Percentiles rank a stretch among this genome's conserved stretches.
Conservation (phyloP, 2,113 vertebrate genomes). For the Anhinga anhinga region DNA sequence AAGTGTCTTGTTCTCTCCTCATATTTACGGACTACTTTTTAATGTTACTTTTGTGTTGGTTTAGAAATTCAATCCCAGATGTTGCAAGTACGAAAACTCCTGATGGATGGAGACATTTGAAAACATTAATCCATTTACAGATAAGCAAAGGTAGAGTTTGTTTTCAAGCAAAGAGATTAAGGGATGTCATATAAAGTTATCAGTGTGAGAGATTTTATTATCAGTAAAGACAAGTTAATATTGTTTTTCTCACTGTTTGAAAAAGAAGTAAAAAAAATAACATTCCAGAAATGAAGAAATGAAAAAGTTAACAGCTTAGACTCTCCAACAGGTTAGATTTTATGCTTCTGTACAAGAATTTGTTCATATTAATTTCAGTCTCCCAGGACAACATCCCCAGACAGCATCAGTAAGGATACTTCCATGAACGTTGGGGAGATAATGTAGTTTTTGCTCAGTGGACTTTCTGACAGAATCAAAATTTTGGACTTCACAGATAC, state of each 20-base stretch:
- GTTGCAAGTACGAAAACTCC: background rate
- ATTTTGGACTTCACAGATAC: background rate
- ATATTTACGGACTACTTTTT: background rate
- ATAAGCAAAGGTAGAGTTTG: background rate
- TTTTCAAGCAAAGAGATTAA: background rate
- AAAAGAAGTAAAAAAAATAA: background rate
- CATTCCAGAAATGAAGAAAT: background rate
- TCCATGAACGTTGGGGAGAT: background rate
- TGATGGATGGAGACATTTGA: background rate
- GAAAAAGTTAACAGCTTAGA: background rate
- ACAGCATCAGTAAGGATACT: background rate
- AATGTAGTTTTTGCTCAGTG: background rate
- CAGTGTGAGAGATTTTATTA: background rate
- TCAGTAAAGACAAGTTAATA: background rate
- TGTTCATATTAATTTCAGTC: background rate
- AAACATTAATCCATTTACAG: background rate
- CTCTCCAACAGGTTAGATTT: background rate
- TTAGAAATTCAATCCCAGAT: background rate
- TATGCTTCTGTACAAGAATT: background rate
- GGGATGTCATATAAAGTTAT: background rate
- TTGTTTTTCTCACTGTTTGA: background rate
- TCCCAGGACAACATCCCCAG: background rate
- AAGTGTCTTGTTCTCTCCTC: background rate
- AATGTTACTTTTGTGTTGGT: background rate
- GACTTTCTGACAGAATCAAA: background rate